These are phyloP conservation scores for Aricia agestis DNA, from an alignment of 1,140 invertebrate genomes.

Conservation along the genomic window DNA sequence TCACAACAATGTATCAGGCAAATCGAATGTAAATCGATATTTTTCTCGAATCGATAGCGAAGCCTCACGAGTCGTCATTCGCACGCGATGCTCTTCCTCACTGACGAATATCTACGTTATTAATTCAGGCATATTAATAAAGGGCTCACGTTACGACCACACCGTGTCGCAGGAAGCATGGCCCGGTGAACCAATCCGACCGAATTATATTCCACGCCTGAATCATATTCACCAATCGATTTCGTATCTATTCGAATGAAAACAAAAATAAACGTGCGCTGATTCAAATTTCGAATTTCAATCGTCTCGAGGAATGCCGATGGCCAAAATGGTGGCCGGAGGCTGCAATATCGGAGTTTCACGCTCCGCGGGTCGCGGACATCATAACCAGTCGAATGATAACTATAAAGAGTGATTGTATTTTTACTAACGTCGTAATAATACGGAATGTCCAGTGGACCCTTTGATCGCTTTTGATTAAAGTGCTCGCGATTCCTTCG, in stretches of 20 bases:
- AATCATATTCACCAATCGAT: slow-evolving; percentile 39
- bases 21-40: slow-evolving; percentile 58
- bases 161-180: slow-evolving; percentile 71
- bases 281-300: background rate
- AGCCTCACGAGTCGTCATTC: slow-evolving; percentile 65
- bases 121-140: slow-evolving; percentile 73
- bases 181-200: slow-evolving; percentile 59
- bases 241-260: slow-evolving; percentile 6
- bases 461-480: slow-evolving; percentile 74
- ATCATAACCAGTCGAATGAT: slow-evolving; percentile 75
- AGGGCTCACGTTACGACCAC: slow-evolving; percentile 70
- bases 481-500: slow-evolving; percentile 62
- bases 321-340: slow-evolving; percentile 45
- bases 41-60: slow-evolving; percentile 61
- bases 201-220: slow-evolving; percentile 64
- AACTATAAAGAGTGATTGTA: slow-evolving; percentile 76
- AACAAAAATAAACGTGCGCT: background rate
- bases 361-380: slow-evolving; percentile 71
- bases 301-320: slow-evolving; percentile 36
- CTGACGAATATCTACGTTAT: slow-evolving; percentile 68
- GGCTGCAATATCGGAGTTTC: slow-evolving; percentile 63
- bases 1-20: background rate
- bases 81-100: slow-evolving; percentile 62
- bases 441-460: slow-evolving; percentile 68
- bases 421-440: slow-evolving; percentile 75